Evolutionary conservation across 2,797 vertebrate species (phyloP).

Genomic region (Thamnophis elegans): DNA sequence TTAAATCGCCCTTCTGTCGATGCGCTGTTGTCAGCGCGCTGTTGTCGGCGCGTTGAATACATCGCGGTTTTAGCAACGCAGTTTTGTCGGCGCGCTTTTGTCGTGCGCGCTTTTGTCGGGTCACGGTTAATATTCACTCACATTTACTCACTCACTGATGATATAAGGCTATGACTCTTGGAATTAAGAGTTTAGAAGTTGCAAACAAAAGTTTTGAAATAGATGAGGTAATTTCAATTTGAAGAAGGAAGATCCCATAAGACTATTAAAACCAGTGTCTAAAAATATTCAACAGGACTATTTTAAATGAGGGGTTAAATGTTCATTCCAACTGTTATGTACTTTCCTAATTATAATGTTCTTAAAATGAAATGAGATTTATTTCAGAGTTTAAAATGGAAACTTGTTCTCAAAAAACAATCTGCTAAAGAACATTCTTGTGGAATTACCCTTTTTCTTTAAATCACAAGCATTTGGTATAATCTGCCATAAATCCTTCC

Average conservation of each 20-base stretch:
- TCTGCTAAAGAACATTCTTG: neutral
- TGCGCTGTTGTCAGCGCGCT: too few relatives aligned
- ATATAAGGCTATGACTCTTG: neutral
- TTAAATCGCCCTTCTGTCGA: too few relatives aligned
- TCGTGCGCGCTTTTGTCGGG: too few relatives aligned
- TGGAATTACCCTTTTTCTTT: neutral
- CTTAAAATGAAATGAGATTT: neutral
- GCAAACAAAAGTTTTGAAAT: neutral
- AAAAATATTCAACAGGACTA: neutral
- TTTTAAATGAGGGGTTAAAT: conserved; percentile 10
- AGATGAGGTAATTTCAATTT: neutral
- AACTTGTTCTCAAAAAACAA: neutral
- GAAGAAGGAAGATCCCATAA: neutral
- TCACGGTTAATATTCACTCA: conserved; percentile 41
- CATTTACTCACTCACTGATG: conserved; percentile 19
- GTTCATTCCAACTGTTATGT: neutral
- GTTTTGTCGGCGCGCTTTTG: too few relatives aligned
- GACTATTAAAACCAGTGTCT: neutral
- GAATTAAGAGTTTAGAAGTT: neutral
- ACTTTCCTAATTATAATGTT: neutral
- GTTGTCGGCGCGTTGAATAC: too few relatives aligned
- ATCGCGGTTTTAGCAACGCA: too few relatives aligned
- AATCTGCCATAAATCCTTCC: neutral
- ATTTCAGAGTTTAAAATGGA: neutral
- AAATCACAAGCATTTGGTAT: neutral